Base-by-base conservation (phyloP, 2,888 invertebrate genomes). In the Drosophila formosana region DNA sequence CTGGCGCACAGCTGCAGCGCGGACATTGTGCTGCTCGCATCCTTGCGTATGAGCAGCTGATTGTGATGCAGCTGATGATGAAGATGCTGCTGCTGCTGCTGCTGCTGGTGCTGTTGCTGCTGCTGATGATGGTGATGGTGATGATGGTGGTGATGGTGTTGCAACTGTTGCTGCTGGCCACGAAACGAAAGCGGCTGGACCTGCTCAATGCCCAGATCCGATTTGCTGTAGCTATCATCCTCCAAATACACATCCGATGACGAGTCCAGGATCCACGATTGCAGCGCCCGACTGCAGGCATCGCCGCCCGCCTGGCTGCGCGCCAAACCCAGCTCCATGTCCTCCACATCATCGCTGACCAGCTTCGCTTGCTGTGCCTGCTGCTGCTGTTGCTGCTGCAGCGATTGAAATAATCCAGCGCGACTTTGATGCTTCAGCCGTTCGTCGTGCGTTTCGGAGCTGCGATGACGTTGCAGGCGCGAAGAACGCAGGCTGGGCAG, bases 1-100 rank as follows among this genome's bases (percentile, higher is more conserved):
- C 75, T 64, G 13, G 79, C 70, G 37, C 65, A 64, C 66, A 95
- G 89, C 80, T 95, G 94, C 69, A 95, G 93, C 0, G 94, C 94
- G 0, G 95, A 95, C 94, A 94, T 94, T 32, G 94, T 94, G 37
- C 94, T 95, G 76, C 93, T 94, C 1, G 94, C 94, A 90, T 94
- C 94, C 69, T 94, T 93, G 66, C 94, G 92, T 93, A 94, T 94
- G 28, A 93, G 79, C 37, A 78, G 81, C 56, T 72, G 37, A 37
- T 37, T 37, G 37, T 37, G 81, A 30, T 70, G 82, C 47, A 67
- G 86, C 46, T 75, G 90, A 47, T 80, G 80, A 25, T 83, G 87
- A 43, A 79, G 84, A 47, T 80, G 79, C 30, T 52, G 60, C 9
- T 34, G 51, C 11, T 34, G 37, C 5, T 34, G 34, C 9, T 34